These are phyloP conservation scores for Ctenoplectra terminalis DNA, from an alignment of 1,140 invertebrate genomes.

Conservation along the genomic window DNA sequence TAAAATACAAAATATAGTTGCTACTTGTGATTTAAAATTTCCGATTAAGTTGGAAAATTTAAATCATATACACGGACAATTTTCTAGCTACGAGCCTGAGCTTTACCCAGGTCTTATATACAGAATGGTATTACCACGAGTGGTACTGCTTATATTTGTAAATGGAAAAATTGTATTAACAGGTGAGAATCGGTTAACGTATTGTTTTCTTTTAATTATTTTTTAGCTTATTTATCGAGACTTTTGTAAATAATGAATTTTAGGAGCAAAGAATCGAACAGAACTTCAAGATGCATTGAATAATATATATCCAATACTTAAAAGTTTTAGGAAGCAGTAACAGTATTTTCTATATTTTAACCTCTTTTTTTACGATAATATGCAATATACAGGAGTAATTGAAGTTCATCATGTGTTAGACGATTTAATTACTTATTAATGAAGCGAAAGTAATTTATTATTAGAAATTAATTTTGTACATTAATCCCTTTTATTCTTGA, in stretches of 20 bases:
- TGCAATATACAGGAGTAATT: neutral
- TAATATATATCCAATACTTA: conserved; percentile 98
- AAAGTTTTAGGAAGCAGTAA: conserved; percentile 95
- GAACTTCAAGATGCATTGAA: conserved; percentile 98
- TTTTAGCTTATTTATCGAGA: conserved; percentile 17
- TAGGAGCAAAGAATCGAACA: conserved; percentile 95
- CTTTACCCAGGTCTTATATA: conserved; percentile 99
- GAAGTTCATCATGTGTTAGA: neutral
- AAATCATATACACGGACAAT: conserved; percentile 97
- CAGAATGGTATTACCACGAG: conserved; percentile 97
- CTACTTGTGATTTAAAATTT: conserved; percentile 98
- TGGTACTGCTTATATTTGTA: conserved; percentile 98
- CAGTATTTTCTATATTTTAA: conserved; percentile 35
- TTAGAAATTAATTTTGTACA: neutral
- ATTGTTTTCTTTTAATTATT: conserved; percentile 3
- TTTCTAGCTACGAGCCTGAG: conserved; percentile 93
- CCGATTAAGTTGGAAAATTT: conserved; percentile 98
- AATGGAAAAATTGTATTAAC: conserved; percentile 99
- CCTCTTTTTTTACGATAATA: neutral
- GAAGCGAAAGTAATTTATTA: neutral
- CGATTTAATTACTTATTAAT: neutral
- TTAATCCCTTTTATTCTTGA: neutral
- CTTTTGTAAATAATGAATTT: conserved; percentile 56
- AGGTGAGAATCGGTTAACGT: conserved; percentile 83
- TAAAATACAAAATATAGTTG: conserved; percentile 99